Evolutionary conservation across 2,888 invertebrate genomes (phyloP), one percentile per base, ranked within the genome.

Genomic region (Disparrhopalites patrizii): DNA sequence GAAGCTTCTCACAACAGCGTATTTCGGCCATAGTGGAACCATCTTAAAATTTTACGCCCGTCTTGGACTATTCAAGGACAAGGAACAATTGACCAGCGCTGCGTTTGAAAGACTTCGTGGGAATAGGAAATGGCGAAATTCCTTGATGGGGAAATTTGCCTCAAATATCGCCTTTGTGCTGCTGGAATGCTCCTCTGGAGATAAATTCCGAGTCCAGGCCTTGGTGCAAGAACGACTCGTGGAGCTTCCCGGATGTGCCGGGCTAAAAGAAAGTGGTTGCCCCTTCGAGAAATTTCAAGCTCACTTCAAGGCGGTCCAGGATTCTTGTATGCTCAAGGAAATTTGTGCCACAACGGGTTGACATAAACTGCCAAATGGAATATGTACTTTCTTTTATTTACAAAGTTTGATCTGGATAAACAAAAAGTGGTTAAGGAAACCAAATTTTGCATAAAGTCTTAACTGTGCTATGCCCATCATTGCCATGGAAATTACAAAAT

Each of bases 1-100:
- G 88, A 88, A 77, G 83, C 84, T 73, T 84, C 85, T 43, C 92
- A 83, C 85, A 30, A 83, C 85, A 30, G 85, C 87, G 70, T 86
- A 90, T 76, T 92, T 92, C 77, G 85, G 90, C 0, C 92, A 93
- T 80, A 91, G 91, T 0, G 92, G 91, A 2, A 86, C 91, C 0
- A 77, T 91, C 52, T 79, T 92, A 31, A 92, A 92, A 80, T 78
- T 90, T 63, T 77, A 91, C 52, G 84, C 89, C 0, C 85, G 88
- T 75, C 78, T 92, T 69, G 86, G 87, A 15, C 80, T 93, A 10
- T 90, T 87, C 75, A 85, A 84, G 77, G 89, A 91, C 55, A 76
- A 81, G 0, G 67, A 78, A 1, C 83, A 82, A 28, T 80, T 91
- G 51, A 84, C 79, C 23, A 85, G 86, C 38, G 80, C 83, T 65